Evolutionary conservation across 2,888 invertebrate genomes (phyloP), one percentile per base, ranked within the genome.

Genomic region (Escarpia spicata): DNA sequence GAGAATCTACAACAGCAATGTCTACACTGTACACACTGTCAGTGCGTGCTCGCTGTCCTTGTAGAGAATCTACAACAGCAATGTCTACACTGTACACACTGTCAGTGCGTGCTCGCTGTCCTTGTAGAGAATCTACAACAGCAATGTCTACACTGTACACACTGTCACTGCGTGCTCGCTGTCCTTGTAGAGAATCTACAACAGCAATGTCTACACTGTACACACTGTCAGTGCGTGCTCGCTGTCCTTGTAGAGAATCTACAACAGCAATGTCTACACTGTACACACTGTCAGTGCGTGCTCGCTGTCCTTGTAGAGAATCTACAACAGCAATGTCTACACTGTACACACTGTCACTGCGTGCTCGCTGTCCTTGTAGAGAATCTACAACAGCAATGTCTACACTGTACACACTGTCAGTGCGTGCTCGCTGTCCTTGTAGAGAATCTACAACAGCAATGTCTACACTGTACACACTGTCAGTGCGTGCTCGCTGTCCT

Each of bases 211-310:
- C 37, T 37, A 93, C 94, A n/a, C n/a, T n/a, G n/a, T n/a, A n/a
- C n/a, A n/a, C 15, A 95, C 95, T 9, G 92, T 92, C 37, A 93
- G 94, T 3, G 95, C 94, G 58, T 96, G 95, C 94, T 96, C 96
- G 95, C 97, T 97, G 93, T 97, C 97, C 94, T 97, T 97, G 94
- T 97, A 97, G 92, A 96, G 94, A 93, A 96, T 96, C 96, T 96
- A 94, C n/a, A 94, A 15, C 19, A 91, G 52, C 37, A 37, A 37
- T 37, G 1, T 37, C 37, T 37, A 93, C 94, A n/a, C n/a, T n/a
- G n/a, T n/a, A n/a, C n/a, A n/a, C 15, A 95, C 95, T 9, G 92
- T 92, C 37, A 93, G 94, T 3, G 95, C 94, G 58, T 96, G 95
- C 94, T 96, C 96, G 95, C 97, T 97, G 93, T 97, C 97, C 94